Evolutionary conservation across 2,888 invertebrate genomes (phyloP).

Genomic region (Nezara viridula): DNA sequence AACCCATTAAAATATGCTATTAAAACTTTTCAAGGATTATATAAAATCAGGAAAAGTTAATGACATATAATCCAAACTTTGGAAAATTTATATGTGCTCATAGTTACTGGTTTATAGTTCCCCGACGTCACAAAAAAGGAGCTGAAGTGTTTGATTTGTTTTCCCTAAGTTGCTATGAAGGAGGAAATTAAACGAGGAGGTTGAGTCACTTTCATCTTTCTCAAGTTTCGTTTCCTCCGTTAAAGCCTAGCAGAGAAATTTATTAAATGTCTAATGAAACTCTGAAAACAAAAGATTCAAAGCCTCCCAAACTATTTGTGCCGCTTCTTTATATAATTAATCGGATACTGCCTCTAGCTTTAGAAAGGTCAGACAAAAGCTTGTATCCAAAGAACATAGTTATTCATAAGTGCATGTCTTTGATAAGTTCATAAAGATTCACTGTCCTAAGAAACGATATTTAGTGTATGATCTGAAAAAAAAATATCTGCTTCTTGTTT

Average conservation of each 20-base stretch:
- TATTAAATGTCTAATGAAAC: constrained; percentile 18
- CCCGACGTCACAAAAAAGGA: not conserved
- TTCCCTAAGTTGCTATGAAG: not conserved
- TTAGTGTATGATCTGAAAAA: not conserved
- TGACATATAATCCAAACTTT: not conserved
- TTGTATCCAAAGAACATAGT: not conserved
- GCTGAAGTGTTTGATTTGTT: constrained; percentile 5
- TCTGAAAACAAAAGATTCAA: not conserved
- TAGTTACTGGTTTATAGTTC: not conserved
- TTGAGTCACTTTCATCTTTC: not conserved
- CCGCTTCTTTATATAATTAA: not conserved
- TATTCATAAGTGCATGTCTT: not conserved
- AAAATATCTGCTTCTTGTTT: not conserved
- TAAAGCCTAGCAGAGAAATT: not conserved
- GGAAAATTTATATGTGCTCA: not conserved
- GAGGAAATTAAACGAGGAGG: not conserved
- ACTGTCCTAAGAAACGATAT: not conserved
- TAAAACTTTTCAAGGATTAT: too few species aligned
- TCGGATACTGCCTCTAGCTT: not conserved
- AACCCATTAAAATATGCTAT: too few species aligned
- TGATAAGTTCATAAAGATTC: not conserved
- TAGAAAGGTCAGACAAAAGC: not conserved
- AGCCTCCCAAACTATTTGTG: not conserved
- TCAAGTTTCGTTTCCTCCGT: not conserved
- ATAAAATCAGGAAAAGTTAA: not conserved